Evolutionary conservation across 2,888 invertebrate genomes (phyloP).

Genomic region (Chrysolina americana): DNA sequence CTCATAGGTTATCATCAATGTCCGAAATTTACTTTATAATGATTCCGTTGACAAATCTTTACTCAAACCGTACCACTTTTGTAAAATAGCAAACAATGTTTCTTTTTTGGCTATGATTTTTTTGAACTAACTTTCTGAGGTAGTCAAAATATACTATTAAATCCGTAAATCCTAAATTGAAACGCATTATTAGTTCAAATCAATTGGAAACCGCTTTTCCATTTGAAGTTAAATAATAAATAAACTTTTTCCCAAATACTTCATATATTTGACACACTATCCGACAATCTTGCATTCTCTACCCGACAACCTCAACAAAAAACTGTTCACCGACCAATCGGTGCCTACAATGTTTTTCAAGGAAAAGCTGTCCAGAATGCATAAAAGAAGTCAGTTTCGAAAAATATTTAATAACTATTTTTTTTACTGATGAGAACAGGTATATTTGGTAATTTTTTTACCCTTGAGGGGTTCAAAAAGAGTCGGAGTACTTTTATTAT

Average conservation of each 20-base stretch:
- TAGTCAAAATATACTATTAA: neutral
- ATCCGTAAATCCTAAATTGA: neutral
- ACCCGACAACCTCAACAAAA: neutral
- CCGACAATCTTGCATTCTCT: neutral
- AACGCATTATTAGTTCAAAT: neutral
- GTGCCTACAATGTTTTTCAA: neutral
- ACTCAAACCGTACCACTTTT: neutral
- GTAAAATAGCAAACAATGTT: neutral
- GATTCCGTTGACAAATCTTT: too few species aligned
- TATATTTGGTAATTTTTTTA: too few species aligned
- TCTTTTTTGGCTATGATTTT: neutral
- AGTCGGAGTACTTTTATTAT: too few species aligned
- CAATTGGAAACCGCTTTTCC: neutral
- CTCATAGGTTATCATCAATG: too few species aligned
- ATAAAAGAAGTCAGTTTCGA: too few species aligned
- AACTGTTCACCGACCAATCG: neutral
- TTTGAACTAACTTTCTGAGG: neutral
- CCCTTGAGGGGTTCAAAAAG: too few species aligned
- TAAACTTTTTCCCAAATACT: neutral
- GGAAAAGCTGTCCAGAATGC: neutral
- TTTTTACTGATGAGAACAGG: too few species aligned
- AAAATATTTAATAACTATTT: too few species aligned
- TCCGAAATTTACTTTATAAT: too few species aligned
- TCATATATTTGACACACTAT: neutral
- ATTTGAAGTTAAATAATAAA: neutral